These are phyloP conservation scores for Oligia strigilis DNA, from an alignment of 2,888 invertebrate genomes.

Conservation along the genomic window DNA sequence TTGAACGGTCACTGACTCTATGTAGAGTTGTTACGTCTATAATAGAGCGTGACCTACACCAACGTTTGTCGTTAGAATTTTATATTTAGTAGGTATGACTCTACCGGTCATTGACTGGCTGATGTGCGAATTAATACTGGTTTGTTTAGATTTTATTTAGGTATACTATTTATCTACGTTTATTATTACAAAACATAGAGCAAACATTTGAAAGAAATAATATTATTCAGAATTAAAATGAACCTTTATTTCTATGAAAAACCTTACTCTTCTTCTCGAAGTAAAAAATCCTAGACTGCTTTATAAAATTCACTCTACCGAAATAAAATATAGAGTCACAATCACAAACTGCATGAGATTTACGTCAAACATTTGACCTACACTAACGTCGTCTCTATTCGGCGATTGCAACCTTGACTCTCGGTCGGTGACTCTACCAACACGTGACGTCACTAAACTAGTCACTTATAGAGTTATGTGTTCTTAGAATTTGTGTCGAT, in stretches of 20 bases:
- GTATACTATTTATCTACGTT: neutral
- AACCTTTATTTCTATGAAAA: neutral
- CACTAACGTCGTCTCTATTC: conserved; percentile 63
- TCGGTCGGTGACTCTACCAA: conserved; percentile 64
- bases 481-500: conserved; percentile 49
- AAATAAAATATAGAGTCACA: conserved; percentile 19
- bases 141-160: neutral
- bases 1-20: conserved; percentile 54
- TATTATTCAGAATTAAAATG: neutral
- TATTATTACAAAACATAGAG: neutral
- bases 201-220: neutral
- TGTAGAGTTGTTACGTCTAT: conserved; percentile 48
- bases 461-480: conserved; percentile 53
- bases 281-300: neutral
- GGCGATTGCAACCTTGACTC: conserved; percentile 61
- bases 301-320: conserved; percentile 5
- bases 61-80: conserved; percentile 48
- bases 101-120: conserved; percentile 55
- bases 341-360: conserved; percentile 4
- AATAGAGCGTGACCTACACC: conserved; percentile 54
- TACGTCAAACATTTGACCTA: conserved; percentile 58
- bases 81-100: conserved; percentile 45
- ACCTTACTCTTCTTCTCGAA: neutral
- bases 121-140: neutral
- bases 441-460: conserved; percentile 64